Percentiles rank a stretch among this genome's conserved stretches.
Conservation (phyloP, 2,797 vertebrate species). For the Phylloscopus collybita region DNA sequence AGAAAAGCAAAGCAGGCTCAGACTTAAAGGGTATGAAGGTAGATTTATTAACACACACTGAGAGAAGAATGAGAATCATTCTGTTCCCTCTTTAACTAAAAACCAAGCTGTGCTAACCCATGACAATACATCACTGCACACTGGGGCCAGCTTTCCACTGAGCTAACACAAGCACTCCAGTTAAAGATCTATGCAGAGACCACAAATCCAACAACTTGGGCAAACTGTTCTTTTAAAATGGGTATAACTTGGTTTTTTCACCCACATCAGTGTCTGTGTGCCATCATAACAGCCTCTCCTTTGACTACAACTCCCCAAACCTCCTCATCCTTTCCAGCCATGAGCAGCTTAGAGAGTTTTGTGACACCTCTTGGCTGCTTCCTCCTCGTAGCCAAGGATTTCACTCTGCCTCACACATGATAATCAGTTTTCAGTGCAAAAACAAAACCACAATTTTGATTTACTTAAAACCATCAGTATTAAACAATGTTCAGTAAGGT, state of each 20-base stretch:
- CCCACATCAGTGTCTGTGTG: background rate
- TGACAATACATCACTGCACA: background rate
- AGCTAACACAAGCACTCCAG: background rate
- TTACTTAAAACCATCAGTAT: background rate
- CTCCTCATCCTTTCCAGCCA: background rate
- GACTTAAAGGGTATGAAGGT: background rate
- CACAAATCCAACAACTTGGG: background rate
- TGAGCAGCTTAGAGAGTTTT: background rate
- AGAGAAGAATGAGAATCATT: background rate
- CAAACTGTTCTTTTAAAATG: background rate
- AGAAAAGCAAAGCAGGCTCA: background rate
- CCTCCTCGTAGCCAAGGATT: accelerated
- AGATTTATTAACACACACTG: background rate
- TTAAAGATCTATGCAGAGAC: background rate
- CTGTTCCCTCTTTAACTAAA: background rate
- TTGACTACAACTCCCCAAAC: background rate
- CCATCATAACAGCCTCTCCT: background rate
- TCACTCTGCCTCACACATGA: background rate
- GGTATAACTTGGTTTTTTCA: background rate
- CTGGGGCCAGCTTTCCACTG: background rate
- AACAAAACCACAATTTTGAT: background rate
- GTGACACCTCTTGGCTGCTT: background rate
- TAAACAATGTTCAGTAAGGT: background rate
- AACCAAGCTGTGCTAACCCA: background rate
- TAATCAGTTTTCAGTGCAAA: background rate